phyloP scores from a whole-genome alignment of 2,888 invertebrate species.

The Phlogophora meticulosa region DNA sequence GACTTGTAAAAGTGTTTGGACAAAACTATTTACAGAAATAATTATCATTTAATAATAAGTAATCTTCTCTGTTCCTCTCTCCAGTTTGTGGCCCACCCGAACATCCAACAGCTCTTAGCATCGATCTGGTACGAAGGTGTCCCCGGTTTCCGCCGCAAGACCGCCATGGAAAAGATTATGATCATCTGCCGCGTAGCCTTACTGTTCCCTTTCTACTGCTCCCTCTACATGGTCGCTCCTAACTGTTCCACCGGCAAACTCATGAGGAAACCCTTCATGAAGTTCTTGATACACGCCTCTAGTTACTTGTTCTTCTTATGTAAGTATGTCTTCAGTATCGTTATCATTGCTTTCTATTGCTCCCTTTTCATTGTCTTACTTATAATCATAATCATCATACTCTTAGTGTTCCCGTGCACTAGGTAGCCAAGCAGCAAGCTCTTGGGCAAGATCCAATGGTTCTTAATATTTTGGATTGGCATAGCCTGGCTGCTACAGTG shows the following conservation, averaged over 20 bases:
- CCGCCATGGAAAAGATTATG: slow-evolving; percentile 93
- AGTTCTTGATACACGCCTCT: slow-evolving; percentile 98
- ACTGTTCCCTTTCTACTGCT: slow-evolving; percentile 96
- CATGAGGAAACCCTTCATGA: slow-evolving; percentile 98
- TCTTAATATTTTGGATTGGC: too few species aligned
- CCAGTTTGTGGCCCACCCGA: slow-evolving; percentile 98
- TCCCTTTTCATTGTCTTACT: neutral
- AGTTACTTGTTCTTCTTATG: slow-evolving; percentile 96
- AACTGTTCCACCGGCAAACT: slow-evolving; percentile 95
- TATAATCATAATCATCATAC: too few species aligned
- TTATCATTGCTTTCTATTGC: neutral
- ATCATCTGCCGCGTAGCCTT: slow-evolving; percentile 94
- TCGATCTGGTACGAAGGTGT: slow-evolving; percentile 99
- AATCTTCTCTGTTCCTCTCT: neutral
- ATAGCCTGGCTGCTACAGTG: too few species aligned
- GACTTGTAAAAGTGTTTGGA: too few species aligned
- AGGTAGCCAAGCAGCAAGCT: too few species aligned
- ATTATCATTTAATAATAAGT: too few species aligned
- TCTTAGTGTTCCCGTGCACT: too few species aligned
- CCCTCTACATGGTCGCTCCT: slow-evolving; percentile 96
- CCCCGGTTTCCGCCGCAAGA: slow-evolving; percentile 97
- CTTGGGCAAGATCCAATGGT: too few species aligned
- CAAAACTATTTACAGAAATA: too few species aligned
- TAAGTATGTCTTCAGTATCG: slow-evolving; percentile 8
- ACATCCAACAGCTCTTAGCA: slow-evolving; percentile 97